These are phyloP conservation scores for Opisthograptis luteolata DNA, from an alignment of 2,888 invertebrate genomes.

Conservation along the genomic window DNA sequence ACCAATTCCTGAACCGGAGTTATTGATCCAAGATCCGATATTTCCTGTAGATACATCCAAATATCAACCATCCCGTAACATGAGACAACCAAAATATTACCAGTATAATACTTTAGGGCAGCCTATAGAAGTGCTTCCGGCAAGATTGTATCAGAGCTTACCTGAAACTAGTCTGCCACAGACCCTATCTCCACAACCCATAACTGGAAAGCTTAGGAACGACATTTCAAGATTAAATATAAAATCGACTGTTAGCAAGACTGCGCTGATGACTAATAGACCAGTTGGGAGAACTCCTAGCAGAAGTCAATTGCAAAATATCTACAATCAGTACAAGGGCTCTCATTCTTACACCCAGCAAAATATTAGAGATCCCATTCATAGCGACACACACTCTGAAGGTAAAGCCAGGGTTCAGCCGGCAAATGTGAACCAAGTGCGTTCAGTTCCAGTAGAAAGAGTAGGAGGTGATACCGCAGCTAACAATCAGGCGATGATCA, in stretches of 20 bases:
- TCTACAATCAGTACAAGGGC: constrained; percentile 73
- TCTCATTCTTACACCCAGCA: constrained; percentile 71
- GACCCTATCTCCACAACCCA: constrained; percentile 64
- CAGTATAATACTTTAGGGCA: constrained; percentile 74
- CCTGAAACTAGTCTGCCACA: constrained; percentile 56
- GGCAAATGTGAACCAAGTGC: constrained; percentile 30
- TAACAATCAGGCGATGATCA: constrained; percentile 44
- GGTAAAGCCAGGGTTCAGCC: constrained; percentile 52
- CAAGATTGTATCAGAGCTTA: constrained; percentile 48
- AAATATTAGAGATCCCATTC: constrained; percentile 48
- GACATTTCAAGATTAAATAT: constrained; percentile 52
- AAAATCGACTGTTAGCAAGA: constrained; percentile 71
- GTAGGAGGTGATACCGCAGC: constrained; percentile 62
- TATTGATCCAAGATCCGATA: constrained; percentile 59
- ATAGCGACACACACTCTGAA: constrained; percentile 56
- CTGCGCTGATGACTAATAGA: constrained; percentile 59
- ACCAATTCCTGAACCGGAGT: constrained; percentile 17
- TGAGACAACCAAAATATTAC: constrained; percentile 40
- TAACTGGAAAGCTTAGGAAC: constrained; percentile 34
- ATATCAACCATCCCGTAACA: constrained; percentile 33
- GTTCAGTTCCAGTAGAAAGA: constrained; percentile 58
- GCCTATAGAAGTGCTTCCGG: constrained; percentile 65
- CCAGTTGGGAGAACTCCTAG: constrained; percentile 58
- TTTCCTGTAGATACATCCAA: constrained; percentile 61
- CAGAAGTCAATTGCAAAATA: constrained; percentile 65